phyloP scores from a whole-genome alignment of 2,888 invertebrate species.

The Clivina fossor region DNA sequence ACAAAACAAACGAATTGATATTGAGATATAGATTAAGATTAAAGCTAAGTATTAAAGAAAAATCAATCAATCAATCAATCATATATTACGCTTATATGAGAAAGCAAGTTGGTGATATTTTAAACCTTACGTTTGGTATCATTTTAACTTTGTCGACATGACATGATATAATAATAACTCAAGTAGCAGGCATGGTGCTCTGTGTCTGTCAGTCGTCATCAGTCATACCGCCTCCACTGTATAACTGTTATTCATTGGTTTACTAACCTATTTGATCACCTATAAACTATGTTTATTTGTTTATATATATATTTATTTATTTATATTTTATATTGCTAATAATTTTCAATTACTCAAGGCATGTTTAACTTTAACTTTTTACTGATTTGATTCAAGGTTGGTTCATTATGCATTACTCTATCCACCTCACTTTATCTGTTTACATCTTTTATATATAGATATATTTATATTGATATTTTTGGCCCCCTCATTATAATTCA shows the following conservation, averaged over 20 bases:
- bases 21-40: too few relatives aligned
- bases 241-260: constrained; percentile 21
- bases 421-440: not conserved
- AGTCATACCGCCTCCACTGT: constrained; percentile 20
- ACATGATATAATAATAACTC: constrained; percentile 24
- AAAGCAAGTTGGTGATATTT: constrained; percentile 53
- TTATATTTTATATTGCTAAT: constrained; percentile 25
- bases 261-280: constrained; percentile 21
- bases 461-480: not conserved
- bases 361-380: constrained; percentile 24
- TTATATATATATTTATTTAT: constrained; percentile 16
- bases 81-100: constrained; percentile 37
- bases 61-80: too few relatives aligned
- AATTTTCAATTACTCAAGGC: constrained; percentile 20
- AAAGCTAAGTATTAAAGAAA: too few relatives aligned
- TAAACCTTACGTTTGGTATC: constrained; percentile 42
- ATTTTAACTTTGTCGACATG: constrained; percentile 26
- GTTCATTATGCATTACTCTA: constrained; percentile 16
- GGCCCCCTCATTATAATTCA: too few relatives aligned
- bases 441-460: constrained; percentile 6
- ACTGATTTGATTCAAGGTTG: constrained; percentile 13
- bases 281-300: constrained; percentile 21
- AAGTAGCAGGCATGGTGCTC: constrained; percentile 13
- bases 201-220: constrained; percentile 15
- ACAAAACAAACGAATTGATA: too few relatives aligned